Base-by-base conservation (phyloP, 2,888 invertebrate species). In the Liodrosophila aerea region DNA sequence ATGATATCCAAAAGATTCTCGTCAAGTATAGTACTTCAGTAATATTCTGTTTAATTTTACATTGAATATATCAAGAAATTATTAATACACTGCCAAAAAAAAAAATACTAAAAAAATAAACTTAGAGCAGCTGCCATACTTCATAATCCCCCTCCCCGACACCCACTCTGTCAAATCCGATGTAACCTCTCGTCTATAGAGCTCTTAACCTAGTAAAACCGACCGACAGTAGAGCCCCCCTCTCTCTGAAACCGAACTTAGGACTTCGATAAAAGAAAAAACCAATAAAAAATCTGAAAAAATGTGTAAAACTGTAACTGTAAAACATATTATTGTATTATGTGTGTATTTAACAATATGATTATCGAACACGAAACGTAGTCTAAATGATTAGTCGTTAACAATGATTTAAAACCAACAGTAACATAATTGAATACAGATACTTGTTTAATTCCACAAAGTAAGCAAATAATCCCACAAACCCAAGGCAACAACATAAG, bases 351-450 rank as follows among this genome's bases (percentile, higher is more conserved):
- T 60, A 65, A 56, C 77, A 76, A 78, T 64, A 62, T 81, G 65
- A 77, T 70, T 27, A 27, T 41, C 11, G 53, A 64, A 56, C 61
- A 75, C 61, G 50, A 62, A 69, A 70, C 50, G 68, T 84, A 87
- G 86, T 59, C 61, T 85, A 86, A 80, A 85, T 61, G 68, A 60
- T 78, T 85, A 85, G 83, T 82, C 68, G 66, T 64, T 77, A 64
- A 71, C 75, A 57, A 57, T 81, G 60, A 76, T 85, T 75, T 80
- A 75, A 62, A 73, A 57, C 60, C 47, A 66, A 57, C 40, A 39
- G 29, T 34, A 29, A 56, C 18, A 44, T 61, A 57, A 68, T 39
- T 9, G n/a, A 18, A 50, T 39, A 44, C 18, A 16, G 30, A 57
- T 54, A 56, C 53, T 54, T 47, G 61, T 62, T 61, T 80, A 65